Evolutionary conservation across 1,140 invertebrate genomes (phyloP).

Genomic region (Agrilus planipennis): DNA sequence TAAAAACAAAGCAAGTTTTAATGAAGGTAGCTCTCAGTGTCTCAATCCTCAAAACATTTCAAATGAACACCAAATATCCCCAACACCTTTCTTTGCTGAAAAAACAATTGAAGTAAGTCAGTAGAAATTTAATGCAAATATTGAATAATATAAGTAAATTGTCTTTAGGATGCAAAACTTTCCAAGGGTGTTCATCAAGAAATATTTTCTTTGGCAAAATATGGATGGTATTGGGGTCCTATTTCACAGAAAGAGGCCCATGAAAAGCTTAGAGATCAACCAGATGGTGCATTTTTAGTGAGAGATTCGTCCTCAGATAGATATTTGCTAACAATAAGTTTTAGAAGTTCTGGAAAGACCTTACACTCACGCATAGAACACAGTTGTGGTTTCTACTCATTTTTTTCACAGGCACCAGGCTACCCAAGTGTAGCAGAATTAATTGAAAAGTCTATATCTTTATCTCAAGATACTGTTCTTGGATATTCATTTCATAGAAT

Average conservation of each 20-base stretch:
- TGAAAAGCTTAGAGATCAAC: constrained; percentile 45
- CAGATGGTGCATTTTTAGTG: constrained; percentile 68
- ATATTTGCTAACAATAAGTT: constrained; percentile 58
- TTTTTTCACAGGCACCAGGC: constrained; percentile 44
- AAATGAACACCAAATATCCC: no score
- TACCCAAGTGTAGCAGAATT: constrained; percentile 52
- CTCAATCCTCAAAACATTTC: no score
- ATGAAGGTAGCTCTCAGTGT: no score
- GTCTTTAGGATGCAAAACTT: no score
- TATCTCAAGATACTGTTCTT: constrained; percentile 50
- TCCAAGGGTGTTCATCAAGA: constrained; percentile 15
- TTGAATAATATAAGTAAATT: no score
- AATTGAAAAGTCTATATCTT: constrained; percentile 54
- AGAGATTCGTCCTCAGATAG: constrained; percentile 61
- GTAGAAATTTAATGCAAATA: no score
- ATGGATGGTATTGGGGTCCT: constrained; percentile 41
- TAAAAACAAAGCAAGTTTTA: no score
- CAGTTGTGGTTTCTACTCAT: constrained; percentile 48
- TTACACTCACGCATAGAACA: constrained; percentile 59
- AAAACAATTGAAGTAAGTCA: no score
- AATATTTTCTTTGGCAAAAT: constrained; percentile 18
- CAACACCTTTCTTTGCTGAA: no score
- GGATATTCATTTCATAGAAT: constrained; percentile 52
- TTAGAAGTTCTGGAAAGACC: constrained; percentile 60
- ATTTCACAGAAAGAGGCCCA: constrained; percentile 36